Conservation (phyloP, 2,113 vertebrate species). For the Ciconia stormi region DNA sequence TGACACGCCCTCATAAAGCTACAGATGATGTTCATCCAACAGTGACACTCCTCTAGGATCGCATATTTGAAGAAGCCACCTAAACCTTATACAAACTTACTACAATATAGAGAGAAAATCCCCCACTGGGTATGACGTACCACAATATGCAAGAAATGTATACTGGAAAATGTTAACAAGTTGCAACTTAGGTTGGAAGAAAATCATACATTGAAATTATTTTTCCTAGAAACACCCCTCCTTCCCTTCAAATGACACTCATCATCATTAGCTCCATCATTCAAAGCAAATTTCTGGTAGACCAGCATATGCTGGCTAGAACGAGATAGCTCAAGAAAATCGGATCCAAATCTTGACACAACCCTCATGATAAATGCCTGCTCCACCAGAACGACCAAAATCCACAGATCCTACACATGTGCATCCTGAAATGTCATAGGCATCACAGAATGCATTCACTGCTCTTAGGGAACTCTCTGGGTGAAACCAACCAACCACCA, state of each 20-base stretch:
- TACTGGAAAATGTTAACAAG: neutral
- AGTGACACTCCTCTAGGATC: neutral
- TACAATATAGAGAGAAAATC: neutral
- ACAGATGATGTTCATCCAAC: neutral
- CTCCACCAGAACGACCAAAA: neutral
- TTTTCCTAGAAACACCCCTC: conserved; percentile 11
- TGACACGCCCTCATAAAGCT: neutral
- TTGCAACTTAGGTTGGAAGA: neutral
- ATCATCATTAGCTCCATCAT: neutral
- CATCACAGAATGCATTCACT: neutral
- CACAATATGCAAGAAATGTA: neutral
- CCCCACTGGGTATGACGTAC: neutral
- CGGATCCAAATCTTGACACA: neutral
- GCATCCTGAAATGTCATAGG: neutral
- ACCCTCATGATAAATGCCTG: neutral
- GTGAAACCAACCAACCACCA: neutral
- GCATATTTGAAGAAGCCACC: neutral
- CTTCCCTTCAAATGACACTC: neutral
- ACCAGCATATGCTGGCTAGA: neutral
- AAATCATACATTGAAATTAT: neutral
- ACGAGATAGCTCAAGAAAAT: neutral
- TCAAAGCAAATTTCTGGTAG: neutral
- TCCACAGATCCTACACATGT: neutral
- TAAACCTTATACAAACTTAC: neutral
- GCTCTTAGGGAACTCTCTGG: neutral